Evolutionary conservation across 2,888 invertebrate genomes (phyloP).

Genomic region (Ophonus ardosiacus): DNA sequence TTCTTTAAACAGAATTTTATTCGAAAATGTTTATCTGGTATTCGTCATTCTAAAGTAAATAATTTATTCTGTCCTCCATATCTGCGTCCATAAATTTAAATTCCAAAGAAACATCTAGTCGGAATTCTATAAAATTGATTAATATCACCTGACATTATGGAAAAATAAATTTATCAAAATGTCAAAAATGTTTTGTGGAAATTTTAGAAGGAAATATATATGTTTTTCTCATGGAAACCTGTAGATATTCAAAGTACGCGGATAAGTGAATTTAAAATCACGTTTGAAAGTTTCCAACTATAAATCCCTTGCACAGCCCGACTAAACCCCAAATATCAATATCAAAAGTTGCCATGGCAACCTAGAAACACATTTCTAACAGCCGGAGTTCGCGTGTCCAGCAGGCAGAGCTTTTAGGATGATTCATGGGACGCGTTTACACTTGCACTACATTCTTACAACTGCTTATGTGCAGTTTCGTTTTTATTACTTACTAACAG

Average conservation of each 20-base stretch:
- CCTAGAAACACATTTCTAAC: slow-evolving; percentile 21
- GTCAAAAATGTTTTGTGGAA: background rate
- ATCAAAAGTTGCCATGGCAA: slow-evolving; percentile 43
- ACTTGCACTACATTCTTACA: background rate
- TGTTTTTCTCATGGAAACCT: slow-evolving; percentile 18
- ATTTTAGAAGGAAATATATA: background rate
- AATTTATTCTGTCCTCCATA: background rate
- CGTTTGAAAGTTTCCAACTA: slow-evolving; percentile 39
- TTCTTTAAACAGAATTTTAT: too few relatives aligned
- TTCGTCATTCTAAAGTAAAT: background rate
- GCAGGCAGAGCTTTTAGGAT: background rate
- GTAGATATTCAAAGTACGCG: slow-evolving; percentile 31
- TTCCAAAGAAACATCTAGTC: background rate
- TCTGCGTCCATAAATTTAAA: background rate
- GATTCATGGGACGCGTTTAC: background rate
- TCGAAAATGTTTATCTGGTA: background rate
- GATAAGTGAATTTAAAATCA: slow-evolving; percentile 40
- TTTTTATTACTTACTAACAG: background rate
- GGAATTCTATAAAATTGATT: background rate
- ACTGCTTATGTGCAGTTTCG: background rate
- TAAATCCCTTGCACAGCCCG: slow-evolving; percentile 19
- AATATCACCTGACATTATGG: background rate
- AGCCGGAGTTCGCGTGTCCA: slow-evolving; percentile 3
- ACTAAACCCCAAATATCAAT: slow-evolving; percentile 45
- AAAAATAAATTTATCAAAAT: background rate